Percentiles rank a stretch among this genome's conserved stretches.
Evolutionary conservation across 2,113 vertebrate genomes (phyloP).

Genomic region (Labeo catla): DNA sequence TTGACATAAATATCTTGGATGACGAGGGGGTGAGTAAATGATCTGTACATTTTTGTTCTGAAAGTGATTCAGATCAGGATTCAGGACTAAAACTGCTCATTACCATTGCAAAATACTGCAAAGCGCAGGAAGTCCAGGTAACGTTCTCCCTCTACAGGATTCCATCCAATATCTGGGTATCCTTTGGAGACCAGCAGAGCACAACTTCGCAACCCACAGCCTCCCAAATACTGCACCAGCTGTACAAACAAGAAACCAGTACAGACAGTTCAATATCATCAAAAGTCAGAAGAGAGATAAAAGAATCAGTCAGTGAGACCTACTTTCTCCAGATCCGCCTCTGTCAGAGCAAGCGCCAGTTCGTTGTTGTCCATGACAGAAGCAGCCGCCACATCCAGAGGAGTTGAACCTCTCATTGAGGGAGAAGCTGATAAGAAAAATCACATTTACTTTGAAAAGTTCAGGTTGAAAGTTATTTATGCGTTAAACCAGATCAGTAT

Average conservation of each 20-base stretch:
- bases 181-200: constrained; percentile 87
- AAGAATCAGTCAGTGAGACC: constrained; percentile 24
- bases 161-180: constrained; percentile 94
- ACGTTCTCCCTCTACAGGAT: constrained; percentile 94
- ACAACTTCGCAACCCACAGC: constrained; percentile 90
- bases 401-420: constrained; percentile 95
- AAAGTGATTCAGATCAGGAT: background rate
- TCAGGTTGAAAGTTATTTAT: background rate
- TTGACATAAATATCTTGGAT: too few relatives aligned
- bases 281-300: background rate
- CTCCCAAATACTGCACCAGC: constrained; percentile 92
- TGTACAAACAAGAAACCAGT: constrained; percentile 60
- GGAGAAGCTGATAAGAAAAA: constrained; percentile 82
- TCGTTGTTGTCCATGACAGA: constrained; percentile 99
- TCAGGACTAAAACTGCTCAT: background rate
- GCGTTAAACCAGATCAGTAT: background rate
- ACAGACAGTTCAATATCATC: background rate
- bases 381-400: constrained; percentile 92
- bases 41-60: too few relatives aligned
- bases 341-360: constrained; percentile 87
- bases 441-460: background rate
- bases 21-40: too few relatives aligned
- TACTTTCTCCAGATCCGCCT: constrained; percentile 91
- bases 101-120: constrained; percentile 97
- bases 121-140: constrained; percentile 95